Conservation (phyloP, 1,140 invertebrate species). For the Whitmania pigra region DNA sequence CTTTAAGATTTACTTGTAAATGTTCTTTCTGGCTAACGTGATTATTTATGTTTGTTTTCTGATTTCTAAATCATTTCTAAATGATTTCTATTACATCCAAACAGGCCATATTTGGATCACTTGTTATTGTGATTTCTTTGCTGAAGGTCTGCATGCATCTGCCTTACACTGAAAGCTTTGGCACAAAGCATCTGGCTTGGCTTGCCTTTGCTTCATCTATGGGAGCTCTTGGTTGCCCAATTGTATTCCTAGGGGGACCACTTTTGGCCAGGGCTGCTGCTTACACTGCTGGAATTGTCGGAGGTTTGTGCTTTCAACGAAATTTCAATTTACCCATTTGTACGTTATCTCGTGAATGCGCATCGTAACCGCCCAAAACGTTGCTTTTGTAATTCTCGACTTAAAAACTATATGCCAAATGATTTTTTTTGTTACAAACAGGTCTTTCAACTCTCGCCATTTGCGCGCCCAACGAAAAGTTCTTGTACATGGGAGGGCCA, state of each 20-base stretch:
- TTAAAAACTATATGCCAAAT: neutral
- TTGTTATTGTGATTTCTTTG: no score
- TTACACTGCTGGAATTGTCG: slow-evolving; percentile 86
- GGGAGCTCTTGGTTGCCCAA: slow-evolving; percentile 77
- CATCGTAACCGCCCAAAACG: no score
- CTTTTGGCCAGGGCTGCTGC: slow-evolving; percentile 73
- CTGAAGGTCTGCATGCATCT: no score
- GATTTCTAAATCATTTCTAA: no score
- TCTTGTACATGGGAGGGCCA: slow-evolving; percentile 82
- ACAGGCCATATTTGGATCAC: no score
- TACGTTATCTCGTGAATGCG: no score
- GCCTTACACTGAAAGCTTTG: slow-evolving; percentile 57
- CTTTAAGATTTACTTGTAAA: neutral
- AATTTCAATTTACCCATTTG: no score
- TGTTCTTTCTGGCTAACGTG: no score
- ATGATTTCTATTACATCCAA: no score
- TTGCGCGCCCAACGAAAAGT: slow-evolving; percentile 90
- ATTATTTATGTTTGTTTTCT: no score
- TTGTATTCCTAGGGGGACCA: slow-evolving; percentile 79
- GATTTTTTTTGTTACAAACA: slow-evolving; percentile 24
- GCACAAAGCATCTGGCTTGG: slow-evolving; percentile 85
- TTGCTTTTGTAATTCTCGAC: no score
- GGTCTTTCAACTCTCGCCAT: slow-evolving; percentile 72
- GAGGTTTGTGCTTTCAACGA: slow-evolving; percentile 47
- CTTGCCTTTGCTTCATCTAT: slow-evolving; percentile 71